Evolutionary conservation across 2,113 vertebrate species (phyloP).

Genomic region (Myotis davidii): DNA sequence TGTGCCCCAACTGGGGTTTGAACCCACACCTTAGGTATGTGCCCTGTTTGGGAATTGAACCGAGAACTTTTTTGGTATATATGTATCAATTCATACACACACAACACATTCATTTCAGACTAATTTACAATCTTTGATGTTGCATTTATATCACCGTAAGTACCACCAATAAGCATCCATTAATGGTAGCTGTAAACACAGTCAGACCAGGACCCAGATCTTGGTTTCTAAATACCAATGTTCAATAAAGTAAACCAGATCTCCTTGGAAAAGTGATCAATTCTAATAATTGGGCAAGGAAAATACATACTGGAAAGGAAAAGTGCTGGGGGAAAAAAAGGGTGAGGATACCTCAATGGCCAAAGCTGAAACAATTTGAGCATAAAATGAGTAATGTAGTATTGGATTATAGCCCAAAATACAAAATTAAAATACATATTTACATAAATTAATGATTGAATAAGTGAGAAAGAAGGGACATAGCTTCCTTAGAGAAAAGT

Average conservation of each 20-base stretch:
- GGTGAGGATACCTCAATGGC: background rate
- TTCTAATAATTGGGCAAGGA: background rate
- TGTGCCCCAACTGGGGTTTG: background rate
- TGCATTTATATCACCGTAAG: background rate
- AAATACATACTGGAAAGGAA: background rate
- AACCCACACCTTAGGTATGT: background rate
- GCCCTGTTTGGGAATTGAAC: too few species aligned
- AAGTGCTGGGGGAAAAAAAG: background rate
- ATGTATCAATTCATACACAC: background rate
- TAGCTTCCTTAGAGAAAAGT: background rate
- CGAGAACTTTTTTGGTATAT: background rate
- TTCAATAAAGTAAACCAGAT: background rate
- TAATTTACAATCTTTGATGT: background rate
- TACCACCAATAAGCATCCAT: background rate
- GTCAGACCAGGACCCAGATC: background rate
- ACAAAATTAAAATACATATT: background rate
- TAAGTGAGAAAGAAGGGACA: background rate
- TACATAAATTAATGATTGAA: background rate
- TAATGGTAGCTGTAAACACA: background rate
- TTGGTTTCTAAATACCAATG: slow-evolving; percentile 10
- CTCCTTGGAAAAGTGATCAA: background rate
- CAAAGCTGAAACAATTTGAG: background rate
- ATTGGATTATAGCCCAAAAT: background rate
- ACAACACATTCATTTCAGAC: background rate
- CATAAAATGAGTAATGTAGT: background rate